Conservation (phyloP, 1,140 invertebrate species). For the Eupeodes corollae region DNA sequence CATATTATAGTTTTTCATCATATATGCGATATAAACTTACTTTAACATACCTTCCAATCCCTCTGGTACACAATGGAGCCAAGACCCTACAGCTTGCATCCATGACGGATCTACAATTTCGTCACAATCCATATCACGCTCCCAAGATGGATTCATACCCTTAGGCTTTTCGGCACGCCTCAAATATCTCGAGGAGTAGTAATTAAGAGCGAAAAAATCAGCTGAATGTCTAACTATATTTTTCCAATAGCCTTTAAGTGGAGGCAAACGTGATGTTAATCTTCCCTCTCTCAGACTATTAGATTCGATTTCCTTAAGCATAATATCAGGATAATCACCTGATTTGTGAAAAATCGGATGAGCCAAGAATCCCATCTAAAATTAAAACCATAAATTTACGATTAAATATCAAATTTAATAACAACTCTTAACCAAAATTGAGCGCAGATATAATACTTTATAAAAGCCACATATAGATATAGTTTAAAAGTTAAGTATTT, state of each 20-base stretch:
- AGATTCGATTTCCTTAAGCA: slow-evolving; percentile 41
- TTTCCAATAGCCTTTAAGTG: slow-evolving; percentile 36
- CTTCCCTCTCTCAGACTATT: slow-evolving; percentile 44
- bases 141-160: slow-evolving; percentile 19
- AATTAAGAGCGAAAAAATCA: slow-evolving; percentile 47
- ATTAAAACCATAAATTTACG: too few species aligned
- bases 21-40: too few species aligned
- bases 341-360: slow-evolving; percentile 45
- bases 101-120: slow-evolving; percentile 32
- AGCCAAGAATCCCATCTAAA: slow-evolving; percentile 49
- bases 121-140: slow-evolving; percentile 29
- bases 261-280: slow-evolving; percentile 40
- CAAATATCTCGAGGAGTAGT: slow-evolving; percentile 41
- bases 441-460: too few species aligned
- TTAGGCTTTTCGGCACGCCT: slow-evolving; percentile 8
- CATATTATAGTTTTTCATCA: too few species aligned
- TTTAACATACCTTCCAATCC: slow-evolving; percentile 43
- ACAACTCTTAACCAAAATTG: too few species aligned
- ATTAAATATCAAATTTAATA: too few species aligned
- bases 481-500: neutral
- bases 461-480: too few species aligned
- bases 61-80: slow-evolving; percentile 29
- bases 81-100: slow-evolving; percentile 37
- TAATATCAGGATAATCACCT: slow-evolving; percentile 50
- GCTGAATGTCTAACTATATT: slow-evolving; percentile 38